These are phyloP conservation scores for Phyto melanocephala DNA, from an alignment of 2,888 invertebrate species.

Conservation along the genomic window DNA sequence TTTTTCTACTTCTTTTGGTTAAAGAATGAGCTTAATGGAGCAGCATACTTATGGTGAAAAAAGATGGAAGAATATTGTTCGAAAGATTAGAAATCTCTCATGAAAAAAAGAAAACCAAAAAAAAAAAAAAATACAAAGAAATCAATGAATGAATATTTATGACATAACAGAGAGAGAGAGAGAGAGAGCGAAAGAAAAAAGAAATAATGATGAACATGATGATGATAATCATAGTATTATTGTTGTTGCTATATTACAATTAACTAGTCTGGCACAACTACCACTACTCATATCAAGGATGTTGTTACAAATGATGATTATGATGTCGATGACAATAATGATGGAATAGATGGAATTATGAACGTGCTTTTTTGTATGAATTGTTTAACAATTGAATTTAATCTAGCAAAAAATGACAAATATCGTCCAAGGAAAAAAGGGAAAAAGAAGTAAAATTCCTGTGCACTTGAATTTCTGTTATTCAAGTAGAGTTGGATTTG, in stretches of 20 bases:
- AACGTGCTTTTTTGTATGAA: slow-evolving; percentile 21
- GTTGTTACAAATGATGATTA: neutral
- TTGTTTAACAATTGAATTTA: slow-evolving; percentile 20
- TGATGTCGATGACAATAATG: neutral
- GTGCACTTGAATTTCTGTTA: neutral
- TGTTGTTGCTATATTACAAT: neutral
- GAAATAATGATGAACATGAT: neutral
- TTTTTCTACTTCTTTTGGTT: neutral
- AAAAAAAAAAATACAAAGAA: neutral
- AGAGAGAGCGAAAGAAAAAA: neutral
- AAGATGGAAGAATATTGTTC: neutral
- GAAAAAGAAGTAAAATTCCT: neutral
- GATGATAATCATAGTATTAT: neutral
- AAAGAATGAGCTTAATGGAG: slow-evolving; percentile 1
- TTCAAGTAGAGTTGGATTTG: neutral
- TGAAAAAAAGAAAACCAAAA: neutral
- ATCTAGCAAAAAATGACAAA: slow-evolving; percentile 33
- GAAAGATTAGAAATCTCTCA: neutral
- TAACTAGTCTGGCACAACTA: neutral
- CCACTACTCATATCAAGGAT: neutral
- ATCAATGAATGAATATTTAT: neutral
- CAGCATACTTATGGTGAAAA: neutral
- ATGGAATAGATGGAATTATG: slow-evolving; percentile 30
- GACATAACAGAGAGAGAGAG: no score
- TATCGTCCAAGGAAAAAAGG: neutral